Evolutionary conservation across 1,140 invertebrate genomes (phyloP), one percentile per base, ranked within the genome.

Genomic region (Holcopasites calliopsidis): DNA sequence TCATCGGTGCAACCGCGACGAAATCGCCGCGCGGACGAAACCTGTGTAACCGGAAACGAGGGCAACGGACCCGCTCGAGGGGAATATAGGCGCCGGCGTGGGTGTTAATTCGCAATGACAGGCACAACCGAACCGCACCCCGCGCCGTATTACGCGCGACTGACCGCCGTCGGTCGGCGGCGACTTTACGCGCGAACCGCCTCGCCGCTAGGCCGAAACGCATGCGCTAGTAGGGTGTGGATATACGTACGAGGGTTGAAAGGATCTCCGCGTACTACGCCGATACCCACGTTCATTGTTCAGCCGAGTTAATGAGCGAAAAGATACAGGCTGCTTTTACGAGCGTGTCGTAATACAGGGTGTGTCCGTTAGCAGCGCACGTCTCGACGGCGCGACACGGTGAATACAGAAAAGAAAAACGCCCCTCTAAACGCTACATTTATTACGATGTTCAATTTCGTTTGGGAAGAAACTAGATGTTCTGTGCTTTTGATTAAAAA

Each of bases 121-220:
- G 66, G 18, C 21, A 60, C 44, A n/a, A 72, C 61, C n/a, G 54
- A 68, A 78, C 74, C 79, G 79, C 75, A 82, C 80, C 79, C 80
- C 80, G 68, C 82, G 80, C 64, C 50, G 82, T 72, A 28, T 75
- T 78, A 58, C 76, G 71, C 72, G 80, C 80, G 82, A 83, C 82
- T 83, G 68, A 75, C 55, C 76, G 80, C 13, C 79, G 42, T 57
- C 26, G 62, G 64, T 77, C 75, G 35, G 58, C 71, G 49, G n/a
- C 68, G 80, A 83, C 83, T 83, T 83, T 83, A 83, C 76, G 82
- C 82, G 82, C 82, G 80, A 83, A 83, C 71, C 80, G 11, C 38
- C 75, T 71, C 68, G 49, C 35, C 23, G 35, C 23, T 40, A 52
- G 52, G 40, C 16, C 50, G 23, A n/a, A 31, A 69, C 79, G 80